Evolutionary conservation across 2,888 invertebrate genomes (phyloP), one percentile per base, ranked within the genome.

Genomic region (Protonemura montana): DNA sequence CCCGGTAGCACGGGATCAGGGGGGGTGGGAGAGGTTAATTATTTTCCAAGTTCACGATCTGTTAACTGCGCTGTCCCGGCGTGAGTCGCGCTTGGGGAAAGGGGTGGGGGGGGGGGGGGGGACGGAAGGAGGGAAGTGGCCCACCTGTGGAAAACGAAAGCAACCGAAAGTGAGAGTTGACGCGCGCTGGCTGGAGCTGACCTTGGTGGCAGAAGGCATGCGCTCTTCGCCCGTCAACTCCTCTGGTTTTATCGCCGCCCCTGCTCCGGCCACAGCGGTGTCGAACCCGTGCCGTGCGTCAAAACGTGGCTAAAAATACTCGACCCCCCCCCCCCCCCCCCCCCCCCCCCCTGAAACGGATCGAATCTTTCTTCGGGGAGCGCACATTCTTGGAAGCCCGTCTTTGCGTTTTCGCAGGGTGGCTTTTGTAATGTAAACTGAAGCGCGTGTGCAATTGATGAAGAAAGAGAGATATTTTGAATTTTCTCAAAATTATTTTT

Each of bases 121-220:
- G 16, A 16, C 59, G 59, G 16, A 7, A 10, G 59, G n/a, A n/a
- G 59, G 59, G 59, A 59, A 59, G 59, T 59, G 21, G 59, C 59
- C 59, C 59, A 59, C 59, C 59, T 59, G 59, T 59, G 59, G 59
- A 59, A 59, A 59, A 2, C 59, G 59, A 59, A 59, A 59, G 59
- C 59, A 59, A 13, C 13, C 1, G 3, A 59, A 59, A 59, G 59
- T 59, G 59, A 59, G 59, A 59, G 59, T 21, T 59, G 59, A 59
- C 59, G 7, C 59, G 16, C 2, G 35, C 35, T 35, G 35, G 35
- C 3, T 10, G 10, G 35, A 35, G 35, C 35, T 59, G 59, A 59
- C 59, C 59, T 59, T 59, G 59, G 21, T 59, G 16, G 59, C 16
- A 35, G 35, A 10, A 10, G 10, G 35, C 35, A 35, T 35, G 35